Base-by-base conservation (phyloP, 2,888 invertebrate genomes). In the Acronicta alni region DNA sequence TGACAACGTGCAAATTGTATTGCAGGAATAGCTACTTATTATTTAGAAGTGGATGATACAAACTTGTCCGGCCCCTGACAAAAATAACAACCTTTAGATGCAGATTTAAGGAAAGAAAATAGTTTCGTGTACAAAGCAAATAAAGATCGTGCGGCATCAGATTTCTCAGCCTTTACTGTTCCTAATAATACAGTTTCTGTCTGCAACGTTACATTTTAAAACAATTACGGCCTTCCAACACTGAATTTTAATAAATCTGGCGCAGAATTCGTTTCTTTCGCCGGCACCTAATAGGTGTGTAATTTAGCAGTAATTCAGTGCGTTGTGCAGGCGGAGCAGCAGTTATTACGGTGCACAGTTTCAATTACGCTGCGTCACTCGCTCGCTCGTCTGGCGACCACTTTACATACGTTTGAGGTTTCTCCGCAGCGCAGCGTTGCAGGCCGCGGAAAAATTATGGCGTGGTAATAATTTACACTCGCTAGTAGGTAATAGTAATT, bases 321-420 rank as follows among this genome's bases (percentile, higher is more conserved):
- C 67, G 74, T 74, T 44, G 63, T 60, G 62, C 66, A 64, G 47
- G 58, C 56, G 62, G 49, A 59, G 63, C 60, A 53, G 66, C 49
- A 44, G 67, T 71, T 67, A 76, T 73, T 68, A 68, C 53, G 44
- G 46, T 44, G 61, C 63, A 65, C 64, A 53, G 62, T 76, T 76
- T 76, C 76, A 76, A 76, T 76, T 71, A 76, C 68, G 58, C 56
- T 58, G 67, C 76, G 62, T 57, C 66, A 64, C 53, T 72, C 58
- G 51, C 39, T 9, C 48, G 62, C 49, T 51, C 53, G 61, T 61
- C 51, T 55, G 58, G 61, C 55, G 60, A 57, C 56, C 60, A 64
- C 59, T 76, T 68, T 67, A 60, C 64, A 73, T 71, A 72, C 61
- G 52, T 74, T 71, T 67, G 64, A 73, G 61, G 39, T 53, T 48